phyloP scores from a whole-genome alignment of 2,113 vertebrate genomes.

The Misgurnus anguillicaudatus region DNA sequence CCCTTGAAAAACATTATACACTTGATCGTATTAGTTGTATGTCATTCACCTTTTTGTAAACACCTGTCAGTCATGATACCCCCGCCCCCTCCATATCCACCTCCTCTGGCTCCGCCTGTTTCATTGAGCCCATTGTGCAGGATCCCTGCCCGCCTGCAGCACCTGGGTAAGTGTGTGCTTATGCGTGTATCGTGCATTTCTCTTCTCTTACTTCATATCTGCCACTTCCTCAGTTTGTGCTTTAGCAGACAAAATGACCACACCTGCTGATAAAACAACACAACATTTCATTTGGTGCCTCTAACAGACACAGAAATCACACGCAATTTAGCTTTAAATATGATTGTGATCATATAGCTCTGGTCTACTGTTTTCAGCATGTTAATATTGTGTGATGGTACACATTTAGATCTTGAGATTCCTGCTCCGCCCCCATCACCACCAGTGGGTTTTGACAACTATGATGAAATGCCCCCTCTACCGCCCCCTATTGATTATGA shows the following conservation, averaged over 20 bases:
- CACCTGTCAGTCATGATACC: conserved; percentile 70
- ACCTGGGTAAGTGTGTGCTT: conserved; percentile 55
- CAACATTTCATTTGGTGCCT: not conserved
- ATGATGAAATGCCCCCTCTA: conserved; percentile 64
- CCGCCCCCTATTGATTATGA: conserved; percentile 70
- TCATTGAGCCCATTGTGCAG: conserved; percentile 37
- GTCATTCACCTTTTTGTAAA: conserved; percentile 44
- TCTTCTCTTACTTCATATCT: conserved; percentile 20
- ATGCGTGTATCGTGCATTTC: not conserved
- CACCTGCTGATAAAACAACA: not conserved
- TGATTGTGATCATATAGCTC: not conserved
- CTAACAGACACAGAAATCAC: not conserved
- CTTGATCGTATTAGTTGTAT: not conserved
- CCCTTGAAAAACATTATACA: not conserved
- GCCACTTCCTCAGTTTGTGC: conserved; percentile 17
- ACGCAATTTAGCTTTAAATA: not conserved
- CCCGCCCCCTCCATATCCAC: conserved; percentile 71
- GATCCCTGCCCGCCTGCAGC: conserved; percentile 56
- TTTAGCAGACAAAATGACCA: conserved; percentile 10
- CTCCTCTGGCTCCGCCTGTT: conserved; percentile 57
- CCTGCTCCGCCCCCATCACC: conserved; percentile 61
- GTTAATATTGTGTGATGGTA: not conserved
- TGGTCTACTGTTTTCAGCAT: not conserved
- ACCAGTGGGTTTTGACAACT: conserved; percentile 43
- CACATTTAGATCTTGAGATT: conserved; percentile 67